A percentile compares a stretch with the other conserved stretches of the same genome.
Conservation (phyloP, 2,888 invertebrate genomes). For the Chrysolina oricalcia region DNA sequence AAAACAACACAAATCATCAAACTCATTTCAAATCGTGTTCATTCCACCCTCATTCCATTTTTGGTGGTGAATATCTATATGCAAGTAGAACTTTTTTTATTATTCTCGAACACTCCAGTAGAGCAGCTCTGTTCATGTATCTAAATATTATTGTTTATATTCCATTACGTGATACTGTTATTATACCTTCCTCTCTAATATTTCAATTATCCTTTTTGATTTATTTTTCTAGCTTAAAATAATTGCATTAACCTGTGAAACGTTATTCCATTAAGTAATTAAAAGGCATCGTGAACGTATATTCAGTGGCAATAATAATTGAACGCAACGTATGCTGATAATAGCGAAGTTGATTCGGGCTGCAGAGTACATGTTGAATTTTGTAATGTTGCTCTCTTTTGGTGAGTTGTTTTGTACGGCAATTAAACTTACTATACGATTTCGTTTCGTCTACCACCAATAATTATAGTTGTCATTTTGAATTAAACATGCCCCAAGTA, state of each 20-base stretch:
- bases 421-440: too few relatives aligned
- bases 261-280: slow-evolving; percentile 12
- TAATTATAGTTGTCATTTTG: too few relatives aligned
- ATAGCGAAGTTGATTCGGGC: not conserved
- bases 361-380: not conserved
- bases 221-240: slow-evolving; percentile 25
- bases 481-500: too few relatives aligned
- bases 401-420: not conserved
- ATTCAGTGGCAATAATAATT: not conserved
- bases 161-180: slow-evolving; percentile 24
- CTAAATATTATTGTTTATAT: slow-evolving; percentile 26
- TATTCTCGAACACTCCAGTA: not conserved
- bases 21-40: too few relatives aligned
- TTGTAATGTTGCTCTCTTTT: not conserved
- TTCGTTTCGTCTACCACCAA: too few relatives aligned
- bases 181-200: slow-evolving; percentile 18
- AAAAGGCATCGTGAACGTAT: slow-evolving; percentile 8
- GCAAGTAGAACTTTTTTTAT: too few relatives aligned
- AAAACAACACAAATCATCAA: too few relatives aligned
- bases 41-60: too few relatives aligned
- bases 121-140: not conserved
- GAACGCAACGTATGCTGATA: not conserved
- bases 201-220: slow-evolving; percentile 19
- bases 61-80: too few relatives aligned
- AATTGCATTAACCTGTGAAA: slow-evolving; percentile 6